Evolutionary conservation across 2,888 invertebrate species (phyloP).

Genomic region (Didymodactylos carnosus): DNA sequence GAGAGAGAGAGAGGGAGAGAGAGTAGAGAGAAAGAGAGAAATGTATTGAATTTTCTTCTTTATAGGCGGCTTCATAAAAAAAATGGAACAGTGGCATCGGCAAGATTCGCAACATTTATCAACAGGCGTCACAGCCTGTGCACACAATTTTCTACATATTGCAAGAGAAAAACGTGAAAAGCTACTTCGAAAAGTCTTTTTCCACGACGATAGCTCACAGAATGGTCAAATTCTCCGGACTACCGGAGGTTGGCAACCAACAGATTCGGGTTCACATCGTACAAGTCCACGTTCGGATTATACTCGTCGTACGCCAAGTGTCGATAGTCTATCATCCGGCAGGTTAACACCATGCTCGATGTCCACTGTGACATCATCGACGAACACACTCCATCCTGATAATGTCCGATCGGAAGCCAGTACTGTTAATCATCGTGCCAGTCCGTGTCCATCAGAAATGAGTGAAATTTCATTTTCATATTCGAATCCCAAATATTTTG

Average conservation of each 20-base stretch:
- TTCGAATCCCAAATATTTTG: background rate
- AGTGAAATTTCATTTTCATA: background rate
- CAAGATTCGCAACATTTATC: too few species aligned
- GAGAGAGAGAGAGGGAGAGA: too few species aligned
- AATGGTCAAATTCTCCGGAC: background rate
- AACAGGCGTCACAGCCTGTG: too few species aligned
- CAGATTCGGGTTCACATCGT: background rate
- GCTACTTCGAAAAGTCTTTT: background rate
- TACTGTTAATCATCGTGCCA: background rate
- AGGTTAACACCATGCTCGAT: background rate
- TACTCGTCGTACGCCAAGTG: background rate
- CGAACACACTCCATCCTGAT: background rate
- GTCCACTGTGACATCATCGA: background rate
- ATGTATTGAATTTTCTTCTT: too few species aligned
- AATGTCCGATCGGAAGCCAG: background rate
- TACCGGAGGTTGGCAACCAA: background rate
- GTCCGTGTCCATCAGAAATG: background rate
- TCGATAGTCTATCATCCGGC: background rate
- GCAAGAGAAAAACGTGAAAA: background rate
- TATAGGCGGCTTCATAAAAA: too few species aligned
- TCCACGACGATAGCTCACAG: too few species aligned
- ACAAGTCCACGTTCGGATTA: background rate
- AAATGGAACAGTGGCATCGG: too few species aligned
- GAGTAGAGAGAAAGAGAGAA: too few species aligned
- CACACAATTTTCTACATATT: too few species aligned